phyloP scores from a whole-genome alignment of 2,888 invertebrate genomes.

The Philopedon plagiatum region DNA sequence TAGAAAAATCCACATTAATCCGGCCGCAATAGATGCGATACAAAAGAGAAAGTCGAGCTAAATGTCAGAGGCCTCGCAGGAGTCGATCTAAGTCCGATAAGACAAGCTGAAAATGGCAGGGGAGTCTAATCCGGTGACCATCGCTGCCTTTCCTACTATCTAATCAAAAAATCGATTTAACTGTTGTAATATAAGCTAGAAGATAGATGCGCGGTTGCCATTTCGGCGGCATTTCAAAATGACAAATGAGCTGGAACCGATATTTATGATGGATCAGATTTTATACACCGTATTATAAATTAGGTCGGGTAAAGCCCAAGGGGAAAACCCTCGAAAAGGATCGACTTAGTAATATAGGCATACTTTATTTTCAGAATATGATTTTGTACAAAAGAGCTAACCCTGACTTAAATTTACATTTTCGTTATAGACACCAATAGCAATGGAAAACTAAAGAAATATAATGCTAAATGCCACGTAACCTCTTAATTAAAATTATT shows the following conservation, averaged over 20 bases:
- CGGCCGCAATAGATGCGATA: slow-evolving; percentile 26
- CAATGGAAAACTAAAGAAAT: neutral
- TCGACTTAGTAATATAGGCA: slow-evolving; percentile 27
- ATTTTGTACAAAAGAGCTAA: slow-evolving; percentile 10
- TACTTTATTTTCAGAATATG: slow-evolving; percentile 17
- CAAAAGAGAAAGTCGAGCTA: slow-evolving; percentile 27
- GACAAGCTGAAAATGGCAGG: slow-evolving; percentile 36
- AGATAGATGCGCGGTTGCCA: slow-evolving; percentile 44
- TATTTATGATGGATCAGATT: slow-evolving; percentile 46
- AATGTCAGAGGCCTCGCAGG: slow-evolving; percentile 31
- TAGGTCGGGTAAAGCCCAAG: slow-evolving; percentile 23
- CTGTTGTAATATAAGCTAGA: slow-evolving; percentile 31
- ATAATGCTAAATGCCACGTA: neutral
- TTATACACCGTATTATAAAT: slow-evolving; percentile 38
- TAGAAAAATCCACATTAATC: slow-evolving; percentile 29
- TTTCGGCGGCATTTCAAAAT: slow-evolving; percentile 42
- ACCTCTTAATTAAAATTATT: too few relatives aligned
- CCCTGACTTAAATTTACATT: slow-evolving; percentile 4
- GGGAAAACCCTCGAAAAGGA: slow-evolving; percentile 25
- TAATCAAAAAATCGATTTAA: slow-evolving; percentile 38
- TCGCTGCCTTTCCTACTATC: slow-evolving; percentile 27
- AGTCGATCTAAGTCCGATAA: slow-evolving; percentile 33
- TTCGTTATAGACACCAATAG: neutral
- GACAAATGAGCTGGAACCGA: slow-evolving; percentile 46
- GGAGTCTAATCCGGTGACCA: slow-evolving; percentile 37